phyloP scores from a whole-genome alignment of 2,888 invertebrate genomes.

The Oxycera nigricornis region DNA sequence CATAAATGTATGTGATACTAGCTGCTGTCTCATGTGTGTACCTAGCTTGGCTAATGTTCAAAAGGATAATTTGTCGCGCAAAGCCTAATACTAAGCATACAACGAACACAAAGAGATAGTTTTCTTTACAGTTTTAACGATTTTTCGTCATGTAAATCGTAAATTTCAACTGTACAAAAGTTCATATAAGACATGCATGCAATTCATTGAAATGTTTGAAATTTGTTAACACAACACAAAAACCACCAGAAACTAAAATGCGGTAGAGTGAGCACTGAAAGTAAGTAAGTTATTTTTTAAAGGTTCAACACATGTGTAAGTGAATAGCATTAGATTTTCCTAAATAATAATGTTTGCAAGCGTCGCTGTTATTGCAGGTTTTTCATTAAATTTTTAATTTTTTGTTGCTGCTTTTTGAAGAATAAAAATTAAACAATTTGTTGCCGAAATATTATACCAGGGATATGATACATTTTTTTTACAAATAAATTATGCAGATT shows the following conservation, averaged over 20 bases:
- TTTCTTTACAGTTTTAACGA: not conserved
- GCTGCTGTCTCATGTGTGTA: not conserved
- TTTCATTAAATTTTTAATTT: not conserved
- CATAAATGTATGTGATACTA: too few relatives aligned
- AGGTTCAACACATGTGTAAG: not conserved
- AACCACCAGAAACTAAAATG: not conserved
- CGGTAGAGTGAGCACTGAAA: not conserved
- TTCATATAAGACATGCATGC: not conserved
- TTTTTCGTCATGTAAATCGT: slow-evolving; percentile 2
- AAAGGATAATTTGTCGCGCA: not conserved
- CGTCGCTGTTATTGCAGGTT: slow-evolving; percentile 38
- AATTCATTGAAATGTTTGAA: not conserved
- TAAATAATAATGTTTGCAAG: slow-evolving; percentile 46
- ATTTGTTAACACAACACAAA: slow-evolving; percentile 8
- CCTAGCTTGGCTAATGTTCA: not conserved
- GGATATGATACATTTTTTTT: not conserved
- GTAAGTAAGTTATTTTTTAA: not conserved
- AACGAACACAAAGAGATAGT: not conserved
- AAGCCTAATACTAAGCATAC: not conserved
- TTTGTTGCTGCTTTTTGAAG: slow-evolving; percentile 1
- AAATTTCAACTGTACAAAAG: not conserved
- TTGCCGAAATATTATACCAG: not conserved
- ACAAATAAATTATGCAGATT: not conserved
- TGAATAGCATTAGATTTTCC: not conserved
- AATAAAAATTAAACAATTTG: not conserved